Base-by-base conservation (phyloP, 2,888 invertebrate genomes). In the Prosopocoilus inquinatus region DNA sequence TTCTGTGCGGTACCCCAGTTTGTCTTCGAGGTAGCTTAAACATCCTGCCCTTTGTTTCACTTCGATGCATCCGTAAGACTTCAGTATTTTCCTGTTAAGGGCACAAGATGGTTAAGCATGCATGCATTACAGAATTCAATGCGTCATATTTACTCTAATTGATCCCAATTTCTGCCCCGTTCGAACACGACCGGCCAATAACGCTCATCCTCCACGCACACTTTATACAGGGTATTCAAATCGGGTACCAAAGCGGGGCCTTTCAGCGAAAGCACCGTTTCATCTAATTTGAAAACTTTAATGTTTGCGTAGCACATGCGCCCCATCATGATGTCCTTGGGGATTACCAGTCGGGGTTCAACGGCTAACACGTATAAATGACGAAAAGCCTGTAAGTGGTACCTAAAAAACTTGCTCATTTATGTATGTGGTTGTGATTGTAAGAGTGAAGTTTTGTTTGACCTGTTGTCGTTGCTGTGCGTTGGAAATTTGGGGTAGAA, bases 401-500 rank as follows among this genome's bases (percentile, higher is more conserved):
- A 96, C 64, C 95, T 94, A 71, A 9, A 76, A 72, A 55, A 11
- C n/a, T n/a, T n/a, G n/a, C n/a, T n/a, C n/a, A n/a, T n/a, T n/a
- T 15, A 5, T 32, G 38, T n/a, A 12, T 15, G 3, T 5, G 2
- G 1, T 15, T n/a, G 34, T 12, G 13, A 1, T 15, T 45, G 12
- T 28, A 45, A 45, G 11, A 2, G 15, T 16, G 11, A n/a, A n/a
- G 11, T 1, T 46, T 9, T 5, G 8, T 3, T 59, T 50, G 68
- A 92, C 91, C 96, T 88, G 75, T 98, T 98, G 69, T 99, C 98
- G 71, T 93, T 94, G 68, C 95, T 94, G 72, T 96, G 95, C 1
- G 91, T 94, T 12, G 97, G 96, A 77, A 95, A 97, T 75, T 96
- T 95, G 0, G 99, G 99, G 78, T 95, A 99, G 74, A 97, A 90